Percentiles rank a stretch among this genome's conserved stretches.
phyloP scores from a whole-genome alignment of 2,113 vertebrate genomes.

The Tringa solitaria region DNA sequence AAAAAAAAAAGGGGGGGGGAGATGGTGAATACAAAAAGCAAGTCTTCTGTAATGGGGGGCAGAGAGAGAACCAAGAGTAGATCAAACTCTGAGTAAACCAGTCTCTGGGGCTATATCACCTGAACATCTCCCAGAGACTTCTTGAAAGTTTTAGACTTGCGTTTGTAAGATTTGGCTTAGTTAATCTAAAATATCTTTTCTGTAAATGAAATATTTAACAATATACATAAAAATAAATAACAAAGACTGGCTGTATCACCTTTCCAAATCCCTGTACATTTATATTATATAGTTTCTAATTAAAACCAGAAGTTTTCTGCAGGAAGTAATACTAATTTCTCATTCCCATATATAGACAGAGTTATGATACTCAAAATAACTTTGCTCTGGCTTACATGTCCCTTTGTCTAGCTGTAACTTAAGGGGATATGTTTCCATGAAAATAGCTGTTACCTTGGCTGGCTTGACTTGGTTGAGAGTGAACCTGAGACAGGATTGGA shows the following conservation, averaged over 20 bases:
- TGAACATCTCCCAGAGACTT: not conserved
- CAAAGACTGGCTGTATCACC: not conserved
- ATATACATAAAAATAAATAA: not conserved
- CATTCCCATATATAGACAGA: not conserved
- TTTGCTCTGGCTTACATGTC: not conserved
- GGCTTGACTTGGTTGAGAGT: not conserved
- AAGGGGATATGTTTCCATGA: not conserved
- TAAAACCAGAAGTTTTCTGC: not conserved
- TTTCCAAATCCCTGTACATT: not conserved
- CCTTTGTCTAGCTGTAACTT: not conserved
- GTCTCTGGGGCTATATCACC: not conserved
- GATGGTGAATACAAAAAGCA: not conserved
- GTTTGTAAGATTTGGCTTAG: not conserved
- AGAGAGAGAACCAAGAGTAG: not conserved
- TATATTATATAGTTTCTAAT: not conserved
- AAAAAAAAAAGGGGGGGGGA: rapidly evolving
- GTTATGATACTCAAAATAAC: not conserved
- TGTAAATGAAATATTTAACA: not conserved
- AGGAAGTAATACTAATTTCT: not conserved
- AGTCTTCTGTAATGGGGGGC: not conserved
- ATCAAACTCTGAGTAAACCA: not conserved
- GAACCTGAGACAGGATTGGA: not conserved
- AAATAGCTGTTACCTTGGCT: not conserved
- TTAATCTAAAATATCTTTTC: not conserved
- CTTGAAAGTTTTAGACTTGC: not conserved